Evolutionary conservation across 2,888 invertebrate species (phyloP).

Genomic region (Julus scanicus): DNA sequence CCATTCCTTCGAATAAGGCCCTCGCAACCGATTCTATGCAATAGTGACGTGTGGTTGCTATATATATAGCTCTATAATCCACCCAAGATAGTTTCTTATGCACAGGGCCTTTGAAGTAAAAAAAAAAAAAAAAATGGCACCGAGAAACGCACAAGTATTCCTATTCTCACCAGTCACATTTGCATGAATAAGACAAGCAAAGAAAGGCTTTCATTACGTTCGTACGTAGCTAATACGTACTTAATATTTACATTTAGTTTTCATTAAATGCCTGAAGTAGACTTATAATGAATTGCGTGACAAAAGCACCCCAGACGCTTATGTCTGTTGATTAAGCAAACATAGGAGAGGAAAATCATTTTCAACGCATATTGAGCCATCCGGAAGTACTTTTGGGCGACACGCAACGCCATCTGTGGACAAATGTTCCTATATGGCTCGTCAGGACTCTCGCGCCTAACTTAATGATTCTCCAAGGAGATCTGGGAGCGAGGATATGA

Average conservation of each 20-base stretch:
- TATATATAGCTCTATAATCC: no score
- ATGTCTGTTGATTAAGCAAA: neutral
- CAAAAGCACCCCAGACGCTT: slow-evolving; percentile 23
- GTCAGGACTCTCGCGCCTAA: neutral
- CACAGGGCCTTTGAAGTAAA: no score
- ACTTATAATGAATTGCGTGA: neutral
- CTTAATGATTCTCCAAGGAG: neutral
- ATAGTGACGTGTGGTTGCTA: no score
- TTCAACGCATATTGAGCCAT: no score
- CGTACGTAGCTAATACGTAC: neutral
- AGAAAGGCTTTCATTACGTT: slow-evolving; percentile 10
- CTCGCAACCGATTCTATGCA: no score
- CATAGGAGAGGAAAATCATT: no score
- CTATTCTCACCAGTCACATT: no score
- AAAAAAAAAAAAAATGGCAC: no score
- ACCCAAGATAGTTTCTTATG: no score
- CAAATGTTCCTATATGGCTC: neutral
- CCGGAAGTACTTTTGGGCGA: neutral
- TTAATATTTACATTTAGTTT: slow-evolving; percentile 20
- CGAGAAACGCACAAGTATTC: no score
- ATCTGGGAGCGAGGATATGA: slow-evolving; percentile 6
- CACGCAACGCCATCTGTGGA: neutral
- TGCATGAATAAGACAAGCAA: no score
- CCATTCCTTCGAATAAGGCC: no score
- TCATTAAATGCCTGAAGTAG: neutral